Conservation (phyloP, 2,888 invertebrate species). For the Athripsodes cinereus region DNA sequence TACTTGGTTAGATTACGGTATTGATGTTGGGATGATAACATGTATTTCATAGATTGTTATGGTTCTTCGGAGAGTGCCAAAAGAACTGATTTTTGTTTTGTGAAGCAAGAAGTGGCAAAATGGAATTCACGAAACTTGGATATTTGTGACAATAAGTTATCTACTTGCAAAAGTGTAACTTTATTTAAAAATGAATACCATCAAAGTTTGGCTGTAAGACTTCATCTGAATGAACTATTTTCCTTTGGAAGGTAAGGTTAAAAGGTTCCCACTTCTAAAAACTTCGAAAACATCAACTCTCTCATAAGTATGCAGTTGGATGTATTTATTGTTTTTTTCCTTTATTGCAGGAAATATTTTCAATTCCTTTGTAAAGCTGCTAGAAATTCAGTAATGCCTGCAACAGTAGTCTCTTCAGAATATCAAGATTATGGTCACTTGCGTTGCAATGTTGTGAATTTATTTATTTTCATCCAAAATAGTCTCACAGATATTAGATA, state of each 20-base stretch:
- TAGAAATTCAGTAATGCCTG: slow-evolving; percentile 12
- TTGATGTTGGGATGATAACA: no score
- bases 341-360: slow-evolving; percentile 20
- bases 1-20: no score
- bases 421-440: slow-evolving; percentile 17
- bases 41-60: neutral
- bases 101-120: neutral
- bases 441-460: slow-evolving; percentile 14
- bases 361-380: slow-evolving; percentile 20
- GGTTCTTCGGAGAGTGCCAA: neutral
- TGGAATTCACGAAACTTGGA: neutral
- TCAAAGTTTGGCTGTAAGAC: slow-evolving; percentile 6
- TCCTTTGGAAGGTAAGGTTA: slow-evolving; percentile 10
- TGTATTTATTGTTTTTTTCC: no score
- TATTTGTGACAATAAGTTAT: neutral
- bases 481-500: slow-evolving; percentile 13
- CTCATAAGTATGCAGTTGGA: no score
- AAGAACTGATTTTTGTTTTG: neutral
- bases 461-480: slow-evolving; percentile 19
- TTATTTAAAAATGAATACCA: slow-evolving; percentile 21
- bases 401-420: neutral
- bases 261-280: no score
- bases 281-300: no score
- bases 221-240: slow-evolving; percentile 20
- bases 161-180: slow-evolving; percentile 6